Percentiles rank a stretch among this genome's conserved stretches.
Evolutionary conservation across 2,113 vertebrate species (phyloP).

Genomic region (Oceanodroma tethys): DNA sequence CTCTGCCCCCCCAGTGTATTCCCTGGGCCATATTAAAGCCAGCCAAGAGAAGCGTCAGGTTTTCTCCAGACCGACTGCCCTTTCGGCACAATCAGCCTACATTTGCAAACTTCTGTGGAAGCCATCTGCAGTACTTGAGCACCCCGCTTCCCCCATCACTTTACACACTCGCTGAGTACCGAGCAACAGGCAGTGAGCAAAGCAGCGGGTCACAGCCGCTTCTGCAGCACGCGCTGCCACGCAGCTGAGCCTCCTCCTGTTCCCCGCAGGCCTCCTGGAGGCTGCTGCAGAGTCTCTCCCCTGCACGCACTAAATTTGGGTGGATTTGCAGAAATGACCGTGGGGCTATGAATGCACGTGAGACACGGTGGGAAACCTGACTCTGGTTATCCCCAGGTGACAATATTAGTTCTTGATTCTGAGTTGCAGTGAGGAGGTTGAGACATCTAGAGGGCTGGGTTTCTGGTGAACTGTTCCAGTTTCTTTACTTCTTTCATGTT

Average conservation of each 20-base stretch:
- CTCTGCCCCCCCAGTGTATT: not conserved
- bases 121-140: not conserved
- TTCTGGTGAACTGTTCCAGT: not conserved
- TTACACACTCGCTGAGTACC: not conserved
- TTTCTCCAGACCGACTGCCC: not conserved
- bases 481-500: not conserved
- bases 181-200: not conserved
- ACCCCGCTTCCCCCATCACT: not conserved
- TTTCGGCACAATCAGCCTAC: not conserved
- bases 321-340: not conserved
- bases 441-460: not conserved
- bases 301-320: fast-evolving
- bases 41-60: not conserved
- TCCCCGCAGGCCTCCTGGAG: not conserved
- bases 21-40: not conserved
- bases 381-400: not conserved
- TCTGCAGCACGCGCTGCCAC: fast-evolving
- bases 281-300: not conserved
- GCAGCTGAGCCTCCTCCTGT: not conserved
- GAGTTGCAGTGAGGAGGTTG: not conserved
- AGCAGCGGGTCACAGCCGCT: fast-evolving
- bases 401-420: not conserved
- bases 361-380: not conserved
- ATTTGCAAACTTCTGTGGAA: not conserved
- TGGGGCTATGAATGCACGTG: fast-evolving